Conservation (phyloP, 2,888 invertebrate species). For the Melanotus villosus region DNA sequence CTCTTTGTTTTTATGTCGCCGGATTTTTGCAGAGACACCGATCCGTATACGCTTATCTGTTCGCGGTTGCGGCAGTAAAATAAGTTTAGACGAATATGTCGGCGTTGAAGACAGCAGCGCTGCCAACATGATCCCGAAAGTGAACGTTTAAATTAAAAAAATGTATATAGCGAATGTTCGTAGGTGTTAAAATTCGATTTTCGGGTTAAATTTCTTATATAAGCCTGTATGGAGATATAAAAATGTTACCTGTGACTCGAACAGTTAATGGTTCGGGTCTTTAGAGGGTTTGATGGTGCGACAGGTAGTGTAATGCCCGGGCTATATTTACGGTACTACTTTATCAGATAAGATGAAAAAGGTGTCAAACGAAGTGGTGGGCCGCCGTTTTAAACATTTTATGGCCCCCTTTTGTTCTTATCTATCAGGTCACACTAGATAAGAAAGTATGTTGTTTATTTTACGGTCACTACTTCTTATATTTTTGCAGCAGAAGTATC, state of each 20-base stretch:
- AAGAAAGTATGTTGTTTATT: constrained; percentile 1
- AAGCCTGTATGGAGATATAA: constrained; percentile 9
- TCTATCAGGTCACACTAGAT: constrained; percentile 26
- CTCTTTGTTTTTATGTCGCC: constrained; percentile 41
- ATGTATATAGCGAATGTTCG: constrained; percentile 13
- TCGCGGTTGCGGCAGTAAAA: constrained; percentile 3
- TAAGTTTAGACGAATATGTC: not conserved
- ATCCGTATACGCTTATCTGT: constrained; percentile 27
- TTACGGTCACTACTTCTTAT: not conserved
- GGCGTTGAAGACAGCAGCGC: not conserved
- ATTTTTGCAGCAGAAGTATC: constrained; percentile 1
- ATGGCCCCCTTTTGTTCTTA: constrained; percentile 29
- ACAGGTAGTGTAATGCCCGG: constrained; percentile 25
- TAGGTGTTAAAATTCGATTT: constrained; percentile 21
- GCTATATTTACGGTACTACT: constrained; percentile 34
- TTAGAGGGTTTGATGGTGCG: constrained; percentile 25
- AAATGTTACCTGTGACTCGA: constrained; percentile 27
- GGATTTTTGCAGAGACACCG: constrained; percentile 26
- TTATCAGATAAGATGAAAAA: constrained; percentile 39
- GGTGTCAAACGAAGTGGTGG: constrained; percentile 40
- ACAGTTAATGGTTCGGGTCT: constrained; percentile 29
- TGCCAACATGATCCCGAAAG: constrained; percentile 25
- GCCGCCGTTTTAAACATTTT: constrained; percentile 41
- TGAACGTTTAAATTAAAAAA: constrained; percentile 18
- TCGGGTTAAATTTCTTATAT: constrained; percentile 18